phyloP scores from a whole-genome alignment of 2,888 invertebrate species.

The Sinopyrophorus schimmeli region DNA sequence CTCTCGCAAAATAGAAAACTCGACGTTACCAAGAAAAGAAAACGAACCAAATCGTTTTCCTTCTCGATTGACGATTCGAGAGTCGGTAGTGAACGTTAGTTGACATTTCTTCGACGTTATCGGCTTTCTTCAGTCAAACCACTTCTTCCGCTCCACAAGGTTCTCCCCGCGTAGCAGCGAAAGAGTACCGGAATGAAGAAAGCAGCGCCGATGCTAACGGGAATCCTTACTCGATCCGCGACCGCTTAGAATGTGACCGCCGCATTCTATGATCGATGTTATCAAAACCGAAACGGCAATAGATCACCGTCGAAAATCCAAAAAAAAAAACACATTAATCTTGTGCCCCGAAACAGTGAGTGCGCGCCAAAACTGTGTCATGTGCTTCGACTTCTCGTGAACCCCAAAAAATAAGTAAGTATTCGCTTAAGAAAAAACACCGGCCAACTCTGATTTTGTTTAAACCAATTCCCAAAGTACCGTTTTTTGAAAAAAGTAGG shows the following conservation, averaged over 20 bases:
- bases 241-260: conserved; percentile 12
- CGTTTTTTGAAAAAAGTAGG: too few relatives aligned
- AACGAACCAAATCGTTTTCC: conserved; percentile 36
- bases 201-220: conserved; percentile 18
- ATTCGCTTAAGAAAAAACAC: too few relatives aligned
- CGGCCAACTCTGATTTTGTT: too few relatives aligned
- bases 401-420: too few relatives aligned
- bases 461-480: too few relatives aligned
- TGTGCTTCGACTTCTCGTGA: too few relatives aligned
- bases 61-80: conserved; percentile 31
- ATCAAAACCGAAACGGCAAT: not conserved
- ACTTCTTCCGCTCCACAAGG: conserved; percentile 22
- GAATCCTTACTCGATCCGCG: conserved; percentile 15
- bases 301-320: too few relatives aligned
- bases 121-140: conserved; percentile 23
- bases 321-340: too few relatives aligned
- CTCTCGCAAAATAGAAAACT: too few relatives aligned
- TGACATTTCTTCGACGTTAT: conserved; percentile 34
- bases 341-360: too few relatives aligned
- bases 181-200: conserved; percentile 19
- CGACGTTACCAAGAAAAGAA: conserved; percentile 25
- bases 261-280: not conserved
- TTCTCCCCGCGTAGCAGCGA: conserved; percentile 8
- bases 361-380: too few relatives aligned
- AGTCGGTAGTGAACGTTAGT: conserved; percentile 40